phyloP scores from a whole-genome alignment of 2,888 invertebrate species.

The Thymelicus acteon region DNA sequence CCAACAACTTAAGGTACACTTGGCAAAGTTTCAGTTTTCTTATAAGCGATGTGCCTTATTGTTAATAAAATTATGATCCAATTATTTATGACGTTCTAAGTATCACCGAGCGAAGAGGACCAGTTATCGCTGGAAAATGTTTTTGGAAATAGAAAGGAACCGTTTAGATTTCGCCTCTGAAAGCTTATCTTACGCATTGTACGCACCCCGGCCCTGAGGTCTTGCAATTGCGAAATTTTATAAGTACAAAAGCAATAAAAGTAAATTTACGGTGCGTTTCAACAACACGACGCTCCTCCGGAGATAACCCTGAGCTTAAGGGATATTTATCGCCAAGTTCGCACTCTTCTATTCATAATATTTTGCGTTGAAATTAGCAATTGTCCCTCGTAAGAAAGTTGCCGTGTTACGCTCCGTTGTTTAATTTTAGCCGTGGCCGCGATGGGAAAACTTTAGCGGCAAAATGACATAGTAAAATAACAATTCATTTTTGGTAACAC shows the following conservation, averaged over 20 bases:
- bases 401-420: conserved; percentile 15
- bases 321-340: conserved; percentile 28
- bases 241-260: conserved; percentile 40
- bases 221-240: conserved; percentile 60
- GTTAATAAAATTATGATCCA: no score
- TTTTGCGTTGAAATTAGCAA: conserved; percentile 28
- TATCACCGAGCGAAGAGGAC: background rate
- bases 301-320: conserved; percentile 24
- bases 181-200: conserved; percentile 18
- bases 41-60: background rate
- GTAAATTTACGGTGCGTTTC: conserved; percentile 39
- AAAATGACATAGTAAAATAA: conserved; percentile 15
- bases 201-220: conserved; percentile 5
- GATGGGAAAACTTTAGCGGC: conserved; percentile 19
- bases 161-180: conserved; percentile 6
- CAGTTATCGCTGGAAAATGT: background rate
- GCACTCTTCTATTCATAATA: conserved; percentile 30
- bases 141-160: conserved; percentile 10
- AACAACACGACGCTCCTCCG: conserved; percentile 36
- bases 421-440: conserved; percentile 16
- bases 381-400: conserved; percentile 23
- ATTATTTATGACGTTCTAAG: background rate
- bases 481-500: conserved; percentile 2
- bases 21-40: background rate
- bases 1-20: no score